Evolutionary conservation across 2,888 invertebrate species (phyloP).

Genomic region (Platerodrilus igneus): DNA sequence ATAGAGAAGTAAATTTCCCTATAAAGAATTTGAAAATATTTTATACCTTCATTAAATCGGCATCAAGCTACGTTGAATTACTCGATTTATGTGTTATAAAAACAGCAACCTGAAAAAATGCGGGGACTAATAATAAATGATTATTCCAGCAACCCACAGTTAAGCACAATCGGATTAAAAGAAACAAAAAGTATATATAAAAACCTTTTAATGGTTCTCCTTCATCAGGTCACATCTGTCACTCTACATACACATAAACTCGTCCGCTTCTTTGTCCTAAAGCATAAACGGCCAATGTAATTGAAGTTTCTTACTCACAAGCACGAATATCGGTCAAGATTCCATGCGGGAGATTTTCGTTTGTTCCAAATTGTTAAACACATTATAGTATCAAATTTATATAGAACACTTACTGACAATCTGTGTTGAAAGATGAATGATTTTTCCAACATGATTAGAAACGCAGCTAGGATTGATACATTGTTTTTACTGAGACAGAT

Average conservation of each 20-base stretch:
- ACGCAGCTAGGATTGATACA: conserved; percentile 16
- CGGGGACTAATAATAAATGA: conserved; percentile 11
- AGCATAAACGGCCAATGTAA: conserved; percentile 30
- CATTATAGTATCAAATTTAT: conserved; percentile 12
- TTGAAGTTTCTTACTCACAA: conserved; percentile 32
- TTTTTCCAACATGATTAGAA: too few species aligned
- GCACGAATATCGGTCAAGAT: conserved; percentile 32
- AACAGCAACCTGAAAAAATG: too few species aligned
- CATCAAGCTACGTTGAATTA: too few species aligned
- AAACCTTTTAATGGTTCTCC: conserved; percentile 34
- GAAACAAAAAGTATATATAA: conserved; percentile 35
- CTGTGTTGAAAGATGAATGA: not conserved
- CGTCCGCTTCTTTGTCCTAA: conserved; percentile 30
- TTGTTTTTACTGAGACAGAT: conserved; percentile 21
- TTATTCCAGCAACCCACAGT: conserved; percentile 15
- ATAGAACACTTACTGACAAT: conserved; percentile 6
- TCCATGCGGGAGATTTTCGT: conserved; percentile 25
- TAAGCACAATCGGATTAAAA: conserved; percentile 26
- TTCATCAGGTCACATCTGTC: conserved; percentile 38
- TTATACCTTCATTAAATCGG: too few species aligned
- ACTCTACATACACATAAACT: conserved; percentile 30
- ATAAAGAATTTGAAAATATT: too few species aligned
- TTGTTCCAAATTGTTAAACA: conserved; percentile 15
- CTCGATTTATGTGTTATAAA: too few species aligned
- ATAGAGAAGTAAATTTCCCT: too few species aligned